Evolutionary conservation across 2,113 vertebrate species (phyloP), one percentile per base, ranked within the genome.

Genomic region (Strigops habroptila): DNA sequence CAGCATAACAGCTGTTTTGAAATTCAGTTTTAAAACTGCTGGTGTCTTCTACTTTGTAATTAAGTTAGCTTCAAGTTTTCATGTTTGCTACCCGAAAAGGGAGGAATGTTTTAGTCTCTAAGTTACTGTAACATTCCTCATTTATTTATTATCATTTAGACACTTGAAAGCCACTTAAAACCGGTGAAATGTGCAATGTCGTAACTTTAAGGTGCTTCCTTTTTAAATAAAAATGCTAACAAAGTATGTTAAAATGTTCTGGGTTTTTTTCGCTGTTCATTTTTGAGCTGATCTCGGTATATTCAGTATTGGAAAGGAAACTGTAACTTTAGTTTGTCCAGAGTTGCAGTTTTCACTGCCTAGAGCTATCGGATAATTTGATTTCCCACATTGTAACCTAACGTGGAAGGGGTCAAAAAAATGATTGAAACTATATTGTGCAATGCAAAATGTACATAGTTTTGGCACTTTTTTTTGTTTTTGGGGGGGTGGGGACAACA

Each of bases 401-500:
- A 73, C 4, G 9, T 11, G n/a, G n/a, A 62, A 80, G 11, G 21
- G 15, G 2, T 70, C 3, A 43, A 96, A 90, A 86, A 67, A 88
- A 39, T 8, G 2, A 28, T 46, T 35, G 18, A 46, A 44, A 74
- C 55, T 31, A 9, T 44, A 41, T 31, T 1, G 0, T 23, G 27
- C 4, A 30, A 6, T 49, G n/a, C 31, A 68, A 82, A 62, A 62
- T 52, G 13, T 31, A 60, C 14, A 4, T 41, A 23, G 62, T 74
- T 88, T 74, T 48, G 59, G 31, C 12, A 14, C 2, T 41, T 3
- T 35, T n/a, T 49, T 44, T 41, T 24, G 53, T 80, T 46, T 7
- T 21, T 3, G 1, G 0, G 1, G 12, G 9, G 4, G 7, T 3
- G 1, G 10, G 9, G 5, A 1, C 9, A 74, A 11, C 30, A 48